Conservation (phyloP, 2,113 vertebrate genomes). For the Podilymbus podiceps region DNA sequence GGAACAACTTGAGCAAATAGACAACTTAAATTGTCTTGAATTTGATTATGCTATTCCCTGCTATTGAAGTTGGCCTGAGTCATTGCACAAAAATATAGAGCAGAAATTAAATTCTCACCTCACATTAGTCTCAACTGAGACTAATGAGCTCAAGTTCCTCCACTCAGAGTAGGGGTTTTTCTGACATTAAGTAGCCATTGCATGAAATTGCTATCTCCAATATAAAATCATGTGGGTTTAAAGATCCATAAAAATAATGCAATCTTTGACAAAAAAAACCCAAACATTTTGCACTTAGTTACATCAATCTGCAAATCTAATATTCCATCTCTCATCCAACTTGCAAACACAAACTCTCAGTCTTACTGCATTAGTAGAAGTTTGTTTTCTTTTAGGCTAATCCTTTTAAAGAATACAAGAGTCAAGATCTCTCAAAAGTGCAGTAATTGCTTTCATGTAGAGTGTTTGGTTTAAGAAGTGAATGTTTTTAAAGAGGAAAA, state of each 20-base stretch:
- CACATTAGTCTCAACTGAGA: not conserved
- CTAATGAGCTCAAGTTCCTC: not conserved
- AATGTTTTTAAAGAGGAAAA: not conserved
- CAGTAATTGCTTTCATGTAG: not conserved
- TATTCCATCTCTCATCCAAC: not conserved
- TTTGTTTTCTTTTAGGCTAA: slow-evolving; percentile 46
- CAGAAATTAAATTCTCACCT: slow-evolving; percentile 14
- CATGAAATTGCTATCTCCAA: not conserved
- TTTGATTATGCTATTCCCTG: not conserved
- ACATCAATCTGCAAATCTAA: not conserved
- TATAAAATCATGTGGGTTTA: not conserved
- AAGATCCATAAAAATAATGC: not conserved
- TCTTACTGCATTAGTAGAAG: not conserved
- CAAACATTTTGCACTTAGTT: not conserved
- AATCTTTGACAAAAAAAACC: not conserved
- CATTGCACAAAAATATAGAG: not conserved
- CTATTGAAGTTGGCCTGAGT: not conserved
- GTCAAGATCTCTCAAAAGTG: slow-evolving; percentile 18
- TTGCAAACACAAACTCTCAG: not conserved
- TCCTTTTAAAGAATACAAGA: slow-evolving; percentile 35
- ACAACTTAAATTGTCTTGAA: not conserved
- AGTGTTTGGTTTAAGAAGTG: not conserved
- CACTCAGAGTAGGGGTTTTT: not conserved
- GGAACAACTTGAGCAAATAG: not conserved
- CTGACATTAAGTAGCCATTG: not conserved